These are phyloP conservation scores for Gnathonemus longibarbis DNA, from an alignment of 2,113 vertebrate genomes.

Conservation along the genomic window DNA sequence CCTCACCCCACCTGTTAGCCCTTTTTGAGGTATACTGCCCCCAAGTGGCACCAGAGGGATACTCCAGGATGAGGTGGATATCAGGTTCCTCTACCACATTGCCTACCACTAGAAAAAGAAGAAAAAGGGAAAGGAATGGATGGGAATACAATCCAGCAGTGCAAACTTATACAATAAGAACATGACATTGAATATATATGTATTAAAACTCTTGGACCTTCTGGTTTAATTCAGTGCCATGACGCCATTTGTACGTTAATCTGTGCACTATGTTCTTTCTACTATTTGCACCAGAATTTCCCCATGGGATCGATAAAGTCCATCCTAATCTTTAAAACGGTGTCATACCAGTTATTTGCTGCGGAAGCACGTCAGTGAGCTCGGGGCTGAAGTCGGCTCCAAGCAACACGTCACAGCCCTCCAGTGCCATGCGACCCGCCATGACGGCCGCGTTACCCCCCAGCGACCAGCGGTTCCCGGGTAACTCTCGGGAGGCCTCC, in stretches of 20 bases:
- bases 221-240: neutral
- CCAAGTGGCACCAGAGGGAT: slow-evolving; percentile 66
- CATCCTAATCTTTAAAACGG: neutral
- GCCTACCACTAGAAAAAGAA: slow-evolving; percentile 58
- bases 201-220: neutral
- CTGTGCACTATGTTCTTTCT: neutral
- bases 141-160: neutral
- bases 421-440: slow-evolving; percentile 67
- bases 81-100: slow-evolving; percentile 66
- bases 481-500: slow-evolving; percentile 62
- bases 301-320: neutral
- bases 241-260: neutral
- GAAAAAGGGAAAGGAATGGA: neutral
- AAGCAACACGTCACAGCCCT: slow-evolving; percentile 69
- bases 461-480: slow-evolving; percentile 69
- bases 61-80: slow-evolving; percentile 73
- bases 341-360: slow-evolving; percentile 61
- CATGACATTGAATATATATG: neutral
- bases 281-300: neutral
- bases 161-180: neutral
- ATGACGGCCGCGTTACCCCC: slow-evolving; percentile 74
- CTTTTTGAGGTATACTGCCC: slow-evolving; percentile 61
- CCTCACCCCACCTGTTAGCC: slow-evolving; percentile 61
- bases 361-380: slow-evolving; percentile 61
- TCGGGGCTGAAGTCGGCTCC: slow-evolving; percentile 69